Conservation (phyloP, 2,888 invertebrate genomes). For the Athetis lepigone region DNA sequence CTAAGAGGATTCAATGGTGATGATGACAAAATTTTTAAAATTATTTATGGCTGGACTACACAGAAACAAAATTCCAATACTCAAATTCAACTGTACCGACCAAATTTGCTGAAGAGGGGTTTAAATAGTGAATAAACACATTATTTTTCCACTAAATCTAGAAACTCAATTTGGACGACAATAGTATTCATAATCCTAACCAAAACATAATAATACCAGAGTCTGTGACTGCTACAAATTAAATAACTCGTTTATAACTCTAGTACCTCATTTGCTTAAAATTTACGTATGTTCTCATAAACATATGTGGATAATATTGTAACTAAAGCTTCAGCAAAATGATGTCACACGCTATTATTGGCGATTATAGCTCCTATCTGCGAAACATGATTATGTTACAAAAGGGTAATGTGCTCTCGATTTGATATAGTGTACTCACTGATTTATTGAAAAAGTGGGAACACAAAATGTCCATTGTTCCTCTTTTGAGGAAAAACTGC, state of each 20-base stretch:
- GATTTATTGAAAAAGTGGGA: not conserved
- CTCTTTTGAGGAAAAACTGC: not conserved
- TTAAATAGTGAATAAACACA: not conserved
- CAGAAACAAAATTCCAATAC: too few species aligned
- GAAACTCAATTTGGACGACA: not conserved
- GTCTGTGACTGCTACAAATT: not conserved
- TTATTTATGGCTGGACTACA: not conserved
- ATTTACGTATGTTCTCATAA: constrained; percentile 27
- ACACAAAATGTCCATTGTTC: not conserved
- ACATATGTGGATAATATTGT: constrained; percentile 47
- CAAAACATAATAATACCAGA: not conserved
- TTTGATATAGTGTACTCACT: constrained; percentile 21
- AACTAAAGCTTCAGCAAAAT: constrained; percentile 48
- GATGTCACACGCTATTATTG: constrained; percentile 50
- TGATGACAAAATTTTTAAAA: constrained; percentile 5
- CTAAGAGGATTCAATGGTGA: constrained; percentile 60
- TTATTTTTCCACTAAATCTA: not conserved
- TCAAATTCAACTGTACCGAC: too few species aligned
- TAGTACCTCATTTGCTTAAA: constrained; percentile 9
- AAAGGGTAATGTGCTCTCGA: constrained; percentile 33
- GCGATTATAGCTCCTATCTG: constrained; percentile 50
- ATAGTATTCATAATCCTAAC: too few species aligned
- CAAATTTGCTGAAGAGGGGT: not conserved
- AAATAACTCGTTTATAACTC: constrained; percentile 1
- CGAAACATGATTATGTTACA: constrained; percentile 35